Evolutionary conservation across 2,888 invertebrate species (phyloP).

Genomic region (Lasioglossum pauxillum): DNA sequence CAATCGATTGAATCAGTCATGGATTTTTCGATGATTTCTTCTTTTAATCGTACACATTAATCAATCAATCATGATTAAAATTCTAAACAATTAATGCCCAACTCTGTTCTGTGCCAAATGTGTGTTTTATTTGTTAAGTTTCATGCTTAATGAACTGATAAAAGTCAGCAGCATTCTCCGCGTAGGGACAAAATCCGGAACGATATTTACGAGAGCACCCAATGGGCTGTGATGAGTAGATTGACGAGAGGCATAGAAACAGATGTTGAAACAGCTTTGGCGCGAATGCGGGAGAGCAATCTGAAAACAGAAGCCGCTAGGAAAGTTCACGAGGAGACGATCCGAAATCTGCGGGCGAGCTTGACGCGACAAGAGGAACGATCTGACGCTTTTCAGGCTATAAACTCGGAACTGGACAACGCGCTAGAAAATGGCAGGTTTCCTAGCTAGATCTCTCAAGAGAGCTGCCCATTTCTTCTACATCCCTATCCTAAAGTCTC

Average conservation of each 20-base stretch:
- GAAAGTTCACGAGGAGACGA: slow-evolving; percentile 51
- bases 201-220: slow-evolving; percentile 70
- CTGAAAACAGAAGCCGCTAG: slow-evolving; percentile 37
- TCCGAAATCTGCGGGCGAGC: slow-evolving; percentile 38
- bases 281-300: slow-evolving; percentile 51
- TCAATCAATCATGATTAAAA: no score
- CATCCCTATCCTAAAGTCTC: slow-evolving; percentile 4
- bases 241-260: slow-evolving; percentile 60
- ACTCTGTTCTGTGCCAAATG: no score
- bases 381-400: slow-evolving; percentile 37
- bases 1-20: no score
- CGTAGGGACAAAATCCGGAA: slow-evolving; percentile 58
- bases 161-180: slow-evolving; percentile 26
- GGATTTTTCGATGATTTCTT: no score
- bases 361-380: slow-evolving; percentile 41
- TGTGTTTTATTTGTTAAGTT: no score
- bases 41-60: no score
- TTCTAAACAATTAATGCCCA: no score
- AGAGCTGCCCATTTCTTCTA: slow-evolving; percentile 13
- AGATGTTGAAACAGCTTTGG: slow-evolving; percentile 60
- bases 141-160: neutral
- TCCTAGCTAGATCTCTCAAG: slow-evolving; percentile 5
- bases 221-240: slow-evolving; percentile 74
- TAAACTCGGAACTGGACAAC: slow-evolving; percentile 29
- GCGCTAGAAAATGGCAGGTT: slow-evolving; percentile 61